Evolutionary conservation across 2,888 invertebrate species (phyloP), one percentile per base, ranked within the genome.

Genomic region (Trissolcus brochymenae): DNA sequence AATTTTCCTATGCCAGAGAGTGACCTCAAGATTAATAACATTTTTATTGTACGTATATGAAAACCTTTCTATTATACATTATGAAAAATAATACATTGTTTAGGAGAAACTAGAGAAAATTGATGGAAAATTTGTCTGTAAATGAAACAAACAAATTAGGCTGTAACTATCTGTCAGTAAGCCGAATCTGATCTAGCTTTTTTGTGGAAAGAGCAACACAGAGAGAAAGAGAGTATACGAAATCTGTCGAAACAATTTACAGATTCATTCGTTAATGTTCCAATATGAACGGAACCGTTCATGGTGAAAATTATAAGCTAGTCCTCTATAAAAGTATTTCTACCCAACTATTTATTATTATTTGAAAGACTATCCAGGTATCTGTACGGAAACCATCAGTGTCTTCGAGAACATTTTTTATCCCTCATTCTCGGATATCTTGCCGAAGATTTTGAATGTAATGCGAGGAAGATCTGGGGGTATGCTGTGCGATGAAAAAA

Each of bases 401-500:
- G 59, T 66, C 49, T 72, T 59, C 19, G 49, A 17, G 51, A 17
- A 19, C 50, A 49, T 55, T 61, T 35, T 70, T 61, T 41, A 17
- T 61, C 62, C 65, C 46, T 62, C 29, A 75, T 75, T 81, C 80
- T 81, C 79, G 62, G 70, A 77, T 81, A 17, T 79, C 80, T 57
- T 70, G 56, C 29, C 57, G 50, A 21, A 35, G 71, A 57, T 71
- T 76, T 50, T 43, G 11, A 13, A 6, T 49, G 77, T 78, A 81
- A 81, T 50, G 53, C 65, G 78, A 81, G 78, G 67, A 79, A 79
- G 57, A 53, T 46, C 62, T 61, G 29, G 57, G 55, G 72, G 59
- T 62, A 54, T 57, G 55, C 61, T 74, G 76, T 79, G 74, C 72
- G 66, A 70, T 70, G 64, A 79, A 81, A 77, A 80, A 65, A 51